Evolutionary conservation across 2,113 vertebrate species (phyloP).

Genomic region (Notothenia coriiceps): DNA sequence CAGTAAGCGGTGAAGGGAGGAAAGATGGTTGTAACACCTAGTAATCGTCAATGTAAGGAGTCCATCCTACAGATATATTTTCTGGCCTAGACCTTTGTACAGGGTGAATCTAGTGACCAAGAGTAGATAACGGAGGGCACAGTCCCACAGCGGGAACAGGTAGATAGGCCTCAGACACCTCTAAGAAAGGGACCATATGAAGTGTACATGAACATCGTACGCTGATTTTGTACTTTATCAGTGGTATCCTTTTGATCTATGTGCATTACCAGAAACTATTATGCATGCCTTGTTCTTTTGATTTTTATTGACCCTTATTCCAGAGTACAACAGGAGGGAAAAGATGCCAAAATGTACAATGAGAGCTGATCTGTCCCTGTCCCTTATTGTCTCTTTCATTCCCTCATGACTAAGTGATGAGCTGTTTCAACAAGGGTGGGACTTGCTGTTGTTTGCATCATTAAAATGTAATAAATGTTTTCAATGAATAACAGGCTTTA

Average conservation of each 20-base stretch:
- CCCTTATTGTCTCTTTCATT: constrained; percentile 73
- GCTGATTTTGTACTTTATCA: constrained; percentile 75
- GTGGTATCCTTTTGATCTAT: constrained; percentile 74
- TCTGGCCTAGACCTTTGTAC: constrained; percentile 51
- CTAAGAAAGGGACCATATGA: constrained; percentile 75
- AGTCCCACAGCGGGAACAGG: constrained; percentile 50
- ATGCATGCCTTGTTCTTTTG: constrained; percentile 85
- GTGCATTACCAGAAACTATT: constrained; percentile 80
- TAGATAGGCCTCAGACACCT: constrained; percentile 44
- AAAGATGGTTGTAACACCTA: constrained; percentile 43
- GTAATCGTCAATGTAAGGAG: constrained; percentile 38
- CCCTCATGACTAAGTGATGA: constrained; percentile 70
- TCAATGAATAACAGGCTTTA: constrained; percentile 80
- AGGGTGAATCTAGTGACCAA: constrained; percentile 60
- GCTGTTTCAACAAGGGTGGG: constrained; percentile 76
- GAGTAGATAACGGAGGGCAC: constrained; percentile 39
- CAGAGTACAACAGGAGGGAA: constrained; percentile 54
- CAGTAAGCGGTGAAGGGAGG: constrained; percentile 45
- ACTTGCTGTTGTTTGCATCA: constrained; percentile 80
- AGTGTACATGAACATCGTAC: constrained; percentile 80
- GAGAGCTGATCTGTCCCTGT: constrained; percentile 70
- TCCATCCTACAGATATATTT: constrained; percentile 42
- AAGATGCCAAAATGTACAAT: constrained; percentile 77
- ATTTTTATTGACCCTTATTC: constrained; percentile 70
- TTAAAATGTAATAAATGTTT: constrained; percentile 87